A percentile compares a stretch with the other conserved stretches of the same genome.
These are phyloP conservation scores for Spea hammondii DNA, from an alignment of 2,797 vertebrate species.

Conservation along the genomic window DNA sequence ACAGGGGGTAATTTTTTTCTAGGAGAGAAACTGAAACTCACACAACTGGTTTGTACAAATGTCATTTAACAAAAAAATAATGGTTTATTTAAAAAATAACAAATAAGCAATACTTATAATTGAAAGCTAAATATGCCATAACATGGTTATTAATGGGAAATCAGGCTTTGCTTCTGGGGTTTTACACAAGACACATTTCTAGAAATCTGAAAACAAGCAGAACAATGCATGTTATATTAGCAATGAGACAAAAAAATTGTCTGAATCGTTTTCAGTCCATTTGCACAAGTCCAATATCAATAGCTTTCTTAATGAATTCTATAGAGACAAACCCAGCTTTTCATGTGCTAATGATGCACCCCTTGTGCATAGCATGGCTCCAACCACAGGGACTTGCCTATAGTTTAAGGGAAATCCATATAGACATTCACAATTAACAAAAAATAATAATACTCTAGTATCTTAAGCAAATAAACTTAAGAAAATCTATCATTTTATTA, in stretches of 20 bases:
- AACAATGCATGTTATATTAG: conserved; percentile 14
- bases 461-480: too few relatives aligned
- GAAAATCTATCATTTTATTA: too few relatives aligned
- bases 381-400: too few relatives aligned
- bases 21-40: too few relatives aligned
- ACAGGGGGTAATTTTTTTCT: too few relatives aligned
- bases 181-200: conserved; percentile 16
- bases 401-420: neutral
- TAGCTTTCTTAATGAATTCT: conserved; percentile 31
- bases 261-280: too few relatives aligned
- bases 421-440: too few relatives aligned
- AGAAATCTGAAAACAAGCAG: conserved; percentile 7
- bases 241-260: neutral
- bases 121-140: neutral
- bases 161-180: neutral
- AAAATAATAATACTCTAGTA: too few relatives aligned
- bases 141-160: conserved; percentile 13
- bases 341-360: conserved; percentile 9
- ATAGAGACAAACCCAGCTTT: conserved; percentile 9
- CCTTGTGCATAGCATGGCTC: too few relatives aligned
- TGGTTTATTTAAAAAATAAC: neutral
- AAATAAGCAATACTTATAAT: neutral
- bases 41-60: neutral
- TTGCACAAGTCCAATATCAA: neutral
- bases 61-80: neutral